Conservation (phyloP, 2,888 invertebrate species). For the Frankliniella intonsa region DNA sequence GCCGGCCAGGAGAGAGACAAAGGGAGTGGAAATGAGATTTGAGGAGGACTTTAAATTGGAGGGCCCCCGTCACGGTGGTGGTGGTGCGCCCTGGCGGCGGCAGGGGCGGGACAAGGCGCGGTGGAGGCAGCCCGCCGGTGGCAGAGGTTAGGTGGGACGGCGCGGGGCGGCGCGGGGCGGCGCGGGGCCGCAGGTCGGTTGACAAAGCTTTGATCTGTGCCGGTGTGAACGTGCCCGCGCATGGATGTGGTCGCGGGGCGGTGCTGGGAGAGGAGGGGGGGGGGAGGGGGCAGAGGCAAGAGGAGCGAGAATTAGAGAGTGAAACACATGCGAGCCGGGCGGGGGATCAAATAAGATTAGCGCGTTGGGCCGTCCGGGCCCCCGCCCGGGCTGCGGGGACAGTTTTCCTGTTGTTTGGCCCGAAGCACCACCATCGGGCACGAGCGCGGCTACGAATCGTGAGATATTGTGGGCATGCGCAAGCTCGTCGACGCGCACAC, state of each 20-base stretch:
- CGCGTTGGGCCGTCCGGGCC: no score
- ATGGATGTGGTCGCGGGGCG: not conserved
- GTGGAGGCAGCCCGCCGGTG: not conserved
- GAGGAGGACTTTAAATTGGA: constrained; percentile 9
- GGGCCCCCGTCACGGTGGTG: not conserved
- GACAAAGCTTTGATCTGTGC: constrained; percentile 1
- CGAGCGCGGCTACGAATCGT: no score
- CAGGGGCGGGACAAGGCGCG: not conserved
- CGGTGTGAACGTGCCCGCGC: not conserved
- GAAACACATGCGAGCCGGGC: no score
- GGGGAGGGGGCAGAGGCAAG: not conserved
- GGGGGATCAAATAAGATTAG: not conserved
- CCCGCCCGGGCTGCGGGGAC: no score
- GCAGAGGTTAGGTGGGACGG: not conserved
- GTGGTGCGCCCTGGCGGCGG: not conserved
- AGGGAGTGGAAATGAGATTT: constrained; percentile 22
- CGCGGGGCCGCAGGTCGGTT: not conserved
- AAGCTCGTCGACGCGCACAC: no score
- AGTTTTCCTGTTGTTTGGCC: no score
- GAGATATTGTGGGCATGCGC: no score
- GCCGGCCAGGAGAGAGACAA: constrained; percentile 6
- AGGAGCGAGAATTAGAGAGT: not conserved
- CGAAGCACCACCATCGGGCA: no score
- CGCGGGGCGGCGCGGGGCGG: not conserved
- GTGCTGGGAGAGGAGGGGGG: not conserved